Evolutionary conservation across 2,888 invertebrate genomes (phyloP).

Genomic region (Caenorhabditis japonica): DNA sequence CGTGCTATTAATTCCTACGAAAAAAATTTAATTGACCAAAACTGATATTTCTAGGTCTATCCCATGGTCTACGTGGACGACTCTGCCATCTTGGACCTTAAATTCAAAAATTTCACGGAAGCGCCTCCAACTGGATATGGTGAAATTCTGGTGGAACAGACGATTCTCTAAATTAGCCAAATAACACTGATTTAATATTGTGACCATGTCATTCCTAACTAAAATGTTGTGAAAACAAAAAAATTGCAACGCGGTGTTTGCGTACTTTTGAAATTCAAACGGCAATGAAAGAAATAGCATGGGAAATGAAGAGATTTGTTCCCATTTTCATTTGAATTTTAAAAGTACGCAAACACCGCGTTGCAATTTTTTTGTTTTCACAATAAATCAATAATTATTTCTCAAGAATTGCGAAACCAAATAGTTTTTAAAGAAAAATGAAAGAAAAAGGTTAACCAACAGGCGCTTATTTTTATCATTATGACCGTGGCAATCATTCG

Average conservation of each 20-base stretch:
- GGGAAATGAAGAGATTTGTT: no score
- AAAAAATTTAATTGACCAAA: no score
- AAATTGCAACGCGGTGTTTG: no score
- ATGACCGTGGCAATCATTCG: no score
- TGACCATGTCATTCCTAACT: slow-evolving; percentile 11
- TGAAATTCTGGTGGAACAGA: slow-evolving; percentile 97
- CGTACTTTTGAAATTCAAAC: no score
- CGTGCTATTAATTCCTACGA: no score
- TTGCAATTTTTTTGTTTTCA: no score
- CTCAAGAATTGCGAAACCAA: not conserved
- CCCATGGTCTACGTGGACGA: slow-evolving; percentile 87
- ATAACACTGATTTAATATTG: not conserved
- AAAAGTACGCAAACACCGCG: no score
- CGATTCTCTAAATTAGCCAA: slow-evolving; percentile 84
- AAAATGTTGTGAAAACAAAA: no score
- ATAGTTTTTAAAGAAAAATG: slow-evolving; percentile 3
- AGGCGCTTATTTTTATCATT: not conserved
- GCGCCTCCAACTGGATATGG: slow-evolving; percentile 85
- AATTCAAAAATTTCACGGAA: slow-evolving; percentile 90
- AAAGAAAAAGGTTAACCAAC: not conserved
- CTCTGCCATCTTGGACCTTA: slow-evolving; percentile 95
- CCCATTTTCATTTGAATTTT: no score
- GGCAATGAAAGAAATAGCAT: no score
- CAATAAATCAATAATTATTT: not conserved
- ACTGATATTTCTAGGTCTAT: slow-evolving; percentile 70